These are phyloP conservation scores for Meteorus sp. DNA, from an alignment of 1,140 invertebrate genomes.

Conservation along the genomic window DNA sequence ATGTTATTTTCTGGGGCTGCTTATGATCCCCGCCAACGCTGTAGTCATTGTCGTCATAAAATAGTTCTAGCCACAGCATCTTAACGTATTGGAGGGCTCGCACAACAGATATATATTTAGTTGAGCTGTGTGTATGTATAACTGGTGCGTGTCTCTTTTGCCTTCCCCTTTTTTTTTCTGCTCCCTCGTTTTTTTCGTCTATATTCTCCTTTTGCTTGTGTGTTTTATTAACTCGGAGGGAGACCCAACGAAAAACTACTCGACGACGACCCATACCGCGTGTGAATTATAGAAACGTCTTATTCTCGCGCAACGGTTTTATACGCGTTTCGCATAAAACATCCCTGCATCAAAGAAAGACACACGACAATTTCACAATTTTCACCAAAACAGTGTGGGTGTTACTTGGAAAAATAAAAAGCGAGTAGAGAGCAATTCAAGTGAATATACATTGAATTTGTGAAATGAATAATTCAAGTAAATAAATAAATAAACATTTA, in stretches of 20 bases:
- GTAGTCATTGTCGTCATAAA: background rate
- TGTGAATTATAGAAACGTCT: conserved; percentile 36
- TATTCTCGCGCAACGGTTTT: conserved; percentile 27
- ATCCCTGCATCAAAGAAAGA: conserved; percentile 8
- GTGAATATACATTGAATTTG: too few species aligned
- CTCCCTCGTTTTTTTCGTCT: background rate
- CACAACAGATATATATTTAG: conserved; percentile 10
- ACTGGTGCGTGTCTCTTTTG: background rate
- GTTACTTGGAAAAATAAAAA: background rate
- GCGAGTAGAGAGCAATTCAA: too few species aligned
- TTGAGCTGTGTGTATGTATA: too few species aligned
- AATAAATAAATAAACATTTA: too few species aligned
- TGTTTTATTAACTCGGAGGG: conserved; percentile 37
- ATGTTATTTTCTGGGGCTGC: background rate
- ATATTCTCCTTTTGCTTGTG: conserved; percentile 19
- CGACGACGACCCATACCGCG: conserved; percentile 11
- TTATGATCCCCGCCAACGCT: too few species aligned
- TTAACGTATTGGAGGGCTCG: background rate
- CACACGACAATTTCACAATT: conserved; percentile 12
- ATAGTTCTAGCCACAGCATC: background rate
- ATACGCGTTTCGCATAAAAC: conserved; percentile 8
- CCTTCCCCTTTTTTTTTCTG: background rate
- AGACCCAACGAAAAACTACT: conserved; percentile 32
- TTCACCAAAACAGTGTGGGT: background rate
- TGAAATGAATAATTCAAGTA: background rate